Evolutionary conservation across 2,113 vertebrate species (phyloP), one percentile per base, ranked within the genome.

Genomic region (Aramus guarauna): DNA sequence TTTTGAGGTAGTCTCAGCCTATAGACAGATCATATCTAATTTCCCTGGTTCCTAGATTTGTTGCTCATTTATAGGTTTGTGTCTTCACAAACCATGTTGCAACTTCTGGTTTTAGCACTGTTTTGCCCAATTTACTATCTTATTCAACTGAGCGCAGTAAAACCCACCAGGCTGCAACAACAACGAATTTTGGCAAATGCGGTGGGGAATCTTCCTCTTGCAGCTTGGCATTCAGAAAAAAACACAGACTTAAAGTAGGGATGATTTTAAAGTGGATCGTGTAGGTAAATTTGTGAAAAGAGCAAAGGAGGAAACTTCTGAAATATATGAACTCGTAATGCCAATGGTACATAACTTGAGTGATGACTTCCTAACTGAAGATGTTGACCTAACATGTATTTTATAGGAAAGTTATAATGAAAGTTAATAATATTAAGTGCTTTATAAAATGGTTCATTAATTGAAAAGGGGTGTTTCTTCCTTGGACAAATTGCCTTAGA

Each of bases 401-500:
- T 93, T 50, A 83, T 27, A 80, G 72, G 32, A 94, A 90, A 79
- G 26, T 67, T 86, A 45, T 32, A 76, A 52, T 71, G n/a, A 81
- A 92, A 88, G 29, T 56, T 84, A 93, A 63, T 68, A 94, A 15
- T 80, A 88, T 36, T 63, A 84, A 84, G 34, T 77, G 63, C 20
- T 90, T 93, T 67, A 63, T 77, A 62, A 94, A 88, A 84, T 21
- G n/a, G 50, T 74, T 88, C 32, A 74, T 86, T 77, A 93, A 90
- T 45, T 80, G 78, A 85, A 94, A 93, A 83, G 43, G 30, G 12
- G 34, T 50, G 26, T 39, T 80, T 88, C n/a, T 88, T 75, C 68
- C 79, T 90, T 75, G 56, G 52, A 84, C 72, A 94, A 95, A 88
- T 60, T 93, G 47, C 36, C 63, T 88, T 37, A 81, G 76, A 94